These are phyloP conservation scores for Darevskia mixta DNA, from an alignment of 2,797 vertebrate species.

Conservation along the genomic window DNA sequence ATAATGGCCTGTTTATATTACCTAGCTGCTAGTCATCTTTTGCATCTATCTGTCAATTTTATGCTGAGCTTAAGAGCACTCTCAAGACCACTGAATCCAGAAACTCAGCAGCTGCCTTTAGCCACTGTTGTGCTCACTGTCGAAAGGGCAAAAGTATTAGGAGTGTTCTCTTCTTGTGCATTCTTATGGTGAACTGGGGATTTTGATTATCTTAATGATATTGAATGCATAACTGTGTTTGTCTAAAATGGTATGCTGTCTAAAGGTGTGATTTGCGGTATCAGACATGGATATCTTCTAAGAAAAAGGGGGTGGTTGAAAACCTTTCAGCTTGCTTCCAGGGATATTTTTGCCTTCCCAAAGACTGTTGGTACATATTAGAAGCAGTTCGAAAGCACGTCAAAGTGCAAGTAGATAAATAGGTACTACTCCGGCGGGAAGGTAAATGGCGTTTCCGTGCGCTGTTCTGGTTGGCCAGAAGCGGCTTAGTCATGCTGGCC, in stretches of 20 bases:
- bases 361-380: neutral
- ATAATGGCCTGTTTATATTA: neutral
- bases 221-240: neutral
- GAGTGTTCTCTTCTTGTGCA: no score
- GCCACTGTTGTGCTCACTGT: neutral
- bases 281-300: no score
- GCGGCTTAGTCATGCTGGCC: no score
- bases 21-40: neutral
- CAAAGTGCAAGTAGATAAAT: no score
- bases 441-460: no score
- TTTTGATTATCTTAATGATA: neutral
- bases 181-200: neutral
- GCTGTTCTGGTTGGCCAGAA: no score
- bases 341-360: neutral
- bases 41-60: neutral
- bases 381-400: no score
- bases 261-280: neutral
- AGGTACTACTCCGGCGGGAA: no score
- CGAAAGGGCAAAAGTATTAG: neutral
- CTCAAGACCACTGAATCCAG: neutral
- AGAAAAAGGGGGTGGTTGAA: neutral
- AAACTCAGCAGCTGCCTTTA: neutral
- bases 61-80: neutral
- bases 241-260: no score
- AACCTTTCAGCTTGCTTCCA: neutral